These are phyloP conservation scores for Pelodytes ibericus DNA, from an alignment of 2,797 vertebrate species.

Conservation along the genomic window DNA sequence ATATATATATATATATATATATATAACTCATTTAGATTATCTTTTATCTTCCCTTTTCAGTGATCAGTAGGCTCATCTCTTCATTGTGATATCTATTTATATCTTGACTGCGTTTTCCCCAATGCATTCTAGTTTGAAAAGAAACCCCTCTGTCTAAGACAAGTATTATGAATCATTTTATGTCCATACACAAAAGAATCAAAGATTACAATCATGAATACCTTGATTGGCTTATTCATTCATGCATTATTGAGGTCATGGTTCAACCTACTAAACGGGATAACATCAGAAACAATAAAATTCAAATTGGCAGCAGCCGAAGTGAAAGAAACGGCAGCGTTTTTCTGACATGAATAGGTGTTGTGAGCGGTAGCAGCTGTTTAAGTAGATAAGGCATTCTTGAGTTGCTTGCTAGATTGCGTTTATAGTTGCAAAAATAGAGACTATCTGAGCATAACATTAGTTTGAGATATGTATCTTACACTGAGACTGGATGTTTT, in stretches of 20 bases:
- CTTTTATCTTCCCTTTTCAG: neutral
- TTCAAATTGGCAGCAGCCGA: slow-evolving; percentile 14
- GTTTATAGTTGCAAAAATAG: slow-evolving; percentile 30
- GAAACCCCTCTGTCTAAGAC: neutral
- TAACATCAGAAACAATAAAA: slow-evolving; percentile 43
- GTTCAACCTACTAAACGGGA: neutral
- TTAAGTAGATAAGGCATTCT: slow-evolving; percentile 43
- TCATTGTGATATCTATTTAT: neutral
- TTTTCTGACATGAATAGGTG: slow-evolving; percentile 25
- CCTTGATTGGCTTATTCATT: slow-evolving; percentile 11
- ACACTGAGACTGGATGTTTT: slow-evolving; percentile 28
- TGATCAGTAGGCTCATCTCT: neutral
- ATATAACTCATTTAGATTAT: neutral
- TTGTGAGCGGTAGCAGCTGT: slow-evolving; percentile 30
- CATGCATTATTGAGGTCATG: slow-evolving; percentile 15
- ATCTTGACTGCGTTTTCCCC: neutral
- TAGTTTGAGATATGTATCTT: slow-evolving; percentile 33
- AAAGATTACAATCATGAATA: slow-evolving; percentile 8
- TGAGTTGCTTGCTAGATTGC: slow-evolving; percentile 26
- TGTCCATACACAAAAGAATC: neutral
- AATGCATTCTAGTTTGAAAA: neutral
- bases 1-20: neutral
- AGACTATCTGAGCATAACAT: slow-evolving; percentile 13
- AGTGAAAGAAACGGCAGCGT: slow-evolving; percentile 14
- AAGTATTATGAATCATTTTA: slow-evolving; percentile 3